A percentile compares a stretch with the other conserved stretches of the same genome.
Evolutionary conservation across 2,797 vertebrate genomes (phyloP).

Genomic region (Chaetophractus vellerosus): DNA sequence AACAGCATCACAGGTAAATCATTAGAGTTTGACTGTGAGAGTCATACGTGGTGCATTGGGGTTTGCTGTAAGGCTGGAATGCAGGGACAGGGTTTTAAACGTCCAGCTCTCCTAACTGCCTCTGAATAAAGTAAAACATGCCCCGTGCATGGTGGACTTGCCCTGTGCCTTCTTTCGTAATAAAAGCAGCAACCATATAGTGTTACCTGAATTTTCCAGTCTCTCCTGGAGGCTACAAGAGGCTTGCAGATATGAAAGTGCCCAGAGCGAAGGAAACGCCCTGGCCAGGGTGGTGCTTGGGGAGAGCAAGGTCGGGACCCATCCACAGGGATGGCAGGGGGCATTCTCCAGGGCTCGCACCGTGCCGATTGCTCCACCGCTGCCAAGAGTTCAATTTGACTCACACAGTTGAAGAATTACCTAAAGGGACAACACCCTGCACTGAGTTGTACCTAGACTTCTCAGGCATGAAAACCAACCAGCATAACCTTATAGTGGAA

Average conservation of each 20-base stretch:
- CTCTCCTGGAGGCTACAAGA: background rate
- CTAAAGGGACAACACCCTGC: background rate
- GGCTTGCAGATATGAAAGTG: background rate
- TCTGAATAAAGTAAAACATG: background rate
- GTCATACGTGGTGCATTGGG: rapidly evolving
- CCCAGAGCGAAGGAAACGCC: background rate
- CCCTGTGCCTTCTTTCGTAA: rapidly evolving
- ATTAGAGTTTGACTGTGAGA: background rate
- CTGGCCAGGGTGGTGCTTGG: rapidly evolving
- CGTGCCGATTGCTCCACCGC: rapidly evolving
- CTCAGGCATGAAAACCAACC: background rate
- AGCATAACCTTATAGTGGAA: rapidly evolving
- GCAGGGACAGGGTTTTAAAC: background rate
- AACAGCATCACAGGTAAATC: background rate
- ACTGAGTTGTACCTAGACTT: background rate
- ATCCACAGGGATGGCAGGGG: background rate
- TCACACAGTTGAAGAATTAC: background rate
- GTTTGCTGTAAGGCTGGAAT: background rate
- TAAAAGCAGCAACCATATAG: background rate
- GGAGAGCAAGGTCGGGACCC: background rate
- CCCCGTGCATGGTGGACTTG: background rate
- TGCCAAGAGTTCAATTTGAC: background rate
- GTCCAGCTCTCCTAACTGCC: background rate
- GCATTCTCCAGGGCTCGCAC: background rate
- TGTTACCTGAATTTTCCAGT: background rate